These are phyloP conservation scores for Chaetops frenatus DNA, from an alignment of 2,113 vertebrate genomes.

Conservation along the genomic window DNA sequence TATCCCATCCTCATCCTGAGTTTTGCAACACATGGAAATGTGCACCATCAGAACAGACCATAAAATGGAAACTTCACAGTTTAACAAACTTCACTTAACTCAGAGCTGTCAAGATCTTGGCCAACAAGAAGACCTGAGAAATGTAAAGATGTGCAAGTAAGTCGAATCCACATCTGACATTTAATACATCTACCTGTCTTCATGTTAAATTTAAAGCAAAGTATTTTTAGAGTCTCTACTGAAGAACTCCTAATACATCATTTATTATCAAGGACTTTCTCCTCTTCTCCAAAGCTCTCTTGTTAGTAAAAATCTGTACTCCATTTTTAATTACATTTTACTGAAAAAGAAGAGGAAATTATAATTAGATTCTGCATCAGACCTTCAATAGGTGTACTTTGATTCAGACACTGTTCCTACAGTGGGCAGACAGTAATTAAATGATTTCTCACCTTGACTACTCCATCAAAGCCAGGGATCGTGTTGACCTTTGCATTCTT, in stretches of 20 bases:
- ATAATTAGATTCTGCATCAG: background rate
- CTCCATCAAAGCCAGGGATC: conserved; percentile 96
- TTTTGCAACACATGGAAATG: background rate
- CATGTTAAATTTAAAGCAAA: background rate
- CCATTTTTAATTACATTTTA: background rate
- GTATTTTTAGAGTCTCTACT: background rate
- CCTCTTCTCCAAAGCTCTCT: background rate
- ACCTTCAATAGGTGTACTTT: background rate
- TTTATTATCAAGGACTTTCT: background rate
- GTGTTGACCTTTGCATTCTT: conserved; percentile 95
- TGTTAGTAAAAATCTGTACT: background rate
- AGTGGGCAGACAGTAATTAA: conserved; percentile 18
- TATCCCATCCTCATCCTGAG: background rate
- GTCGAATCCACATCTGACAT: background rate
- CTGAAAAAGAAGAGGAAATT: background rate
- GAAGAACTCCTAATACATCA: background rate
- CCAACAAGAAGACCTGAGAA: background rate
- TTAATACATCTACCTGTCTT: background rate
- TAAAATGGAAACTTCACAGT: background rate
- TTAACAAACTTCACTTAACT: background rate
- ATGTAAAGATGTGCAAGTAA: background rate
- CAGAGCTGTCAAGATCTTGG: background rate
- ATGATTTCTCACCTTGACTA: conserved; percentile 85
- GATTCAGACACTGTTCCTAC: background rate
- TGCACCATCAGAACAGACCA: background rate